Conservation (phyloP, 1,140 invertebrate species). For the Lasioglossum albipes region DNA sequence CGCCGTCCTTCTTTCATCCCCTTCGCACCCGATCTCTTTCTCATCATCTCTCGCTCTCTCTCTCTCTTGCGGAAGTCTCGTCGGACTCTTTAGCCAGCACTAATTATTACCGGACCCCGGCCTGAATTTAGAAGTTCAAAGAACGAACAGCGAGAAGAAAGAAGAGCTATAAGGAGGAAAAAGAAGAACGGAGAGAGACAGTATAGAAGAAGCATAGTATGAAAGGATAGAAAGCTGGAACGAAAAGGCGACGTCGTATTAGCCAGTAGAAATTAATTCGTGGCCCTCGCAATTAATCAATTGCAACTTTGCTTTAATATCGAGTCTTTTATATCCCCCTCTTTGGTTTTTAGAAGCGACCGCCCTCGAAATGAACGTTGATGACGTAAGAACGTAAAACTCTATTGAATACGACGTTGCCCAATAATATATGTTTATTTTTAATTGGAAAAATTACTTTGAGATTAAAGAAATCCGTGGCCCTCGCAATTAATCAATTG, state of each 20-base stretch:
- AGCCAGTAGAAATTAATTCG: neutral
- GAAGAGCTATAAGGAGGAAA: neutral
- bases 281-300: too few relatives aligned
- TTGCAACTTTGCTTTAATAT: too few relatives aligned
- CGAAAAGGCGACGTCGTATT: neutral
- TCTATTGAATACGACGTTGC: too few relatives aligned
- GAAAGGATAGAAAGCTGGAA: neutral
- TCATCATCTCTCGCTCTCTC: neutral
- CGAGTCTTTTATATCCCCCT: too few relatives aligned
- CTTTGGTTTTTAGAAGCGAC: too few relatives aligned
- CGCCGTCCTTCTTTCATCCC: neutral
- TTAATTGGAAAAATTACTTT: too few relatives aligned
- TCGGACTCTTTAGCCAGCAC: conserved; percentile 13
- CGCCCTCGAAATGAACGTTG: too few relatives aligned
- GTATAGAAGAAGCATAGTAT: neutral
- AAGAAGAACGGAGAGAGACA: neutral
- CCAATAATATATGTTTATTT: too few relatives aligned
- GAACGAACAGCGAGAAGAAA: neutral
- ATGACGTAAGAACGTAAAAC: too few relatives aligned
- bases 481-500: too few relatives aligned
- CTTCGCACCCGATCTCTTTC: neutral
- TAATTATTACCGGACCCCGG: conserved; percentile 41
- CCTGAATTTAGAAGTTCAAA: conserved; percentile 39
- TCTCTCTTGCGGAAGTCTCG: neutral
- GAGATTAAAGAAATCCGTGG: too few relatives aligned